phyloP scores from a whole-genome alignment of 2,888 invertebrate species.

The Drosophila subquinaria region DNA sequence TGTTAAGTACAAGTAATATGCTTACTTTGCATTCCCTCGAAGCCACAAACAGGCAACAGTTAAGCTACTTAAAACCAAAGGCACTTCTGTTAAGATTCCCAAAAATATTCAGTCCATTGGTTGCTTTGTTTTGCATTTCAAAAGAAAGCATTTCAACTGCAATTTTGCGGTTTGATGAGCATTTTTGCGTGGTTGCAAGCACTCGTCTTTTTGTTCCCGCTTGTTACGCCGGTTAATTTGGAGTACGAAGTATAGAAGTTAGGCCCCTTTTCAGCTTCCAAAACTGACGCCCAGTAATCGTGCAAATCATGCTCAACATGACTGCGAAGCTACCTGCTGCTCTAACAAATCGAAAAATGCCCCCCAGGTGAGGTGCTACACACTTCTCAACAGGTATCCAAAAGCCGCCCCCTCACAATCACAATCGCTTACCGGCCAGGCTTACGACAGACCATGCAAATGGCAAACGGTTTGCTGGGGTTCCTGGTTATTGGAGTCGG shows the following conservation, averaged over 20 bases:
- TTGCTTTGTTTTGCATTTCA: conserved; percentile 5
- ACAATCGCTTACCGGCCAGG: conserved; percentile 40
- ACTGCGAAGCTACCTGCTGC: conserved; percentile 55
- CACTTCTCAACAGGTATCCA: conserved; percentile 65
- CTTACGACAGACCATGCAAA: conserved; percentile 28
- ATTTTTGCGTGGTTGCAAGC: conserved; percentile 1
- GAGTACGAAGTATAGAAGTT: not conserved
- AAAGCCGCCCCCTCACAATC: conserved; percentile 37
- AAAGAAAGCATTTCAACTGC: conserved; percentile 1
- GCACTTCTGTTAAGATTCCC: not conserved
- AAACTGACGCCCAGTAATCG: conserved; percentile 36
- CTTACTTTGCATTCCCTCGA: not conserved
- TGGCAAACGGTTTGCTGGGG: conserved; percentile 46
- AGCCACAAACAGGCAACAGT: not conserved
- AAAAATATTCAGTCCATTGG: conserved; percentile 5
- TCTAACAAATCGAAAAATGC: conserved; percentile 56
- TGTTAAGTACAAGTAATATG: not conserved
- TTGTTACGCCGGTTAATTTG: not conserved
- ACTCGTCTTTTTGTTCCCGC: not conserved
- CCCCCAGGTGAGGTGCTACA: conserved; percentile 42
- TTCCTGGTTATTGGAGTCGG: conserved; percentile 4
- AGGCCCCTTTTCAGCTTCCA: conserved; percentile 9
- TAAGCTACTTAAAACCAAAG: not conserved
- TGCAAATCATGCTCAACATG: conserved; percentile 60
- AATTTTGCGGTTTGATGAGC: conserved; percentile 16